Evolutionary conservation across 2,797 vertebrate species (phyloP), one percentile per base, ranked within the genome.

Genomic region (Octomys mimax): DNA sequence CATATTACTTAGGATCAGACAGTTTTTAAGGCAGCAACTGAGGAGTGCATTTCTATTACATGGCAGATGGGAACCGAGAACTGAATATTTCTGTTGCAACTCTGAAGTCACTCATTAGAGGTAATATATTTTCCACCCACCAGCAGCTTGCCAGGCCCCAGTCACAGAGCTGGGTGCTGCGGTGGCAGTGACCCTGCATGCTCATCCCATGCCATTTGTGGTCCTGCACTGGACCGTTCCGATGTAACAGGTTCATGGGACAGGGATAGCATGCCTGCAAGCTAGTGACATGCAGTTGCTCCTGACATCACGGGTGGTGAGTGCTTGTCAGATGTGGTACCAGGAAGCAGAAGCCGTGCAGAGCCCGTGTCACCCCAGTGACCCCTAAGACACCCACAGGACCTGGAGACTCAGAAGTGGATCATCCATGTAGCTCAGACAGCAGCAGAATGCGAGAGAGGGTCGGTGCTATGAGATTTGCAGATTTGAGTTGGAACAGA

Each of bases 31-130:
- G 73, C 54, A 95, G 52, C 91, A 92, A 21, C 46, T 46, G 66
- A 85, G 86, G 64, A 46, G 77, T 85, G 75, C 96, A 96, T 92
- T 96, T 97, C 82, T 93, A 95, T 96, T 92, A 87, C 82, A n/a
- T 36, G 62, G 95, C 68, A 93, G 92, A 94, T 79, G 66, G 68
- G 21, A 89, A 96, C 64, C 31, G 1, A 92, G 78, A 68, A 91
- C 10, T 78, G 87, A 71, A 21, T 91, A 89, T 84, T 87, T 92
- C 95, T 81, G 93, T 75, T 61, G 80, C 16, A 0, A 94, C 28
- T 78, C 73, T 82, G 90, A 80, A 94, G 93, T 91, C 79, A 92
- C 87, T 62, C 87, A 61, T 78, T 54, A 70, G 66, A 81, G n/a
- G 57, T 66, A 22, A 95, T 91, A 64, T 8, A 16, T 28, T 93